Percentiles rank a stretch among this genome's conserved stretches.
Evolutionary conservation across 2,113 vertebrate genomes (phyloP).

Genomic region (Daubentonia madagascariensis): DNA sequence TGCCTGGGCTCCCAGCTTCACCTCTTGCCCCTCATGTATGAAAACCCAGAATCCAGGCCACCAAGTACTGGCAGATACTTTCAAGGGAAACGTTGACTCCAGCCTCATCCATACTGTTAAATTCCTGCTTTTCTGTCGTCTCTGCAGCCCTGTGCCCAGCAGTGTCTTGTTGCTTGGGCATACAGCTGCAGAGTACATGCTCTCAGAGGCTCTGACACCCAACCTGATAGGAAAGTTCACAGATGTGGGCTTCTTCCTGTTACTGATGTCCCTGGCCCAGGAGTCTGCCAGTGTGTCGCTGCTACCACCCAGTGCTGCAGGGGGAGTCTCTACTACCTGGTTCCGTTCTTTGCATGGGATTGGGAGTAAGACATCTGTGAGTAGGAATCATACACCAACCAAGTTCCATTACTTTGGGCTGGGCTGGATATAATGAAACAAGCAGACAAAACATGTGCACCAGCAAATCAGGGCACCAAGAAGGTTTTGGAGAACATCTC

Average conservation of each 20-base stretch:
- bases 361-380: background rate
- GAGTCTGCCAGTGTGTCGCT: constrained; percentile 84
- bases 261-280: constrained; percentile 88
- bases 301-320: background rate
- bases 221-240: constrained; percentile 88
- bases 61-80: background rate
- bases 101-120: background rate
- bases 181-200: constrained; percentile 88
- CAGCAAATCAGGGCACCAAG: background rate
- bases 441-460: background rate
- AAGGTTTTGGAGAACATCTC: background rate
- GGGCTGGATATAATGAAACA: background rate
- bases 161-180: constrained; percentile 88
- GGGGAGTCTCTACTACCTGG: background rate
- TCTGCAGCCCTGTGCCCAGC: background rate
- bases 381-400: background rate
- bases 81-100: background rate
- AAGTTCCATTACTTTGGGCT: background rate
- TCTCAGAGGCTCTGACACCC: constrained; percentile 89
- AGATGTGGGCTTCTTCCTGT: constrained; percentile 88
- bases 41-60: background rate
- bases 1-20: background rate
- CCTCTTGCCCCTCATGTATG: background rate
- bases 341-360: background rate
- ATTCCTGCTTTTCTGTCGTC: background rate